Base-by-base conservation (phyloP, 2,797 vertebrate species). In the Tiaroga cobitis region DNA sequence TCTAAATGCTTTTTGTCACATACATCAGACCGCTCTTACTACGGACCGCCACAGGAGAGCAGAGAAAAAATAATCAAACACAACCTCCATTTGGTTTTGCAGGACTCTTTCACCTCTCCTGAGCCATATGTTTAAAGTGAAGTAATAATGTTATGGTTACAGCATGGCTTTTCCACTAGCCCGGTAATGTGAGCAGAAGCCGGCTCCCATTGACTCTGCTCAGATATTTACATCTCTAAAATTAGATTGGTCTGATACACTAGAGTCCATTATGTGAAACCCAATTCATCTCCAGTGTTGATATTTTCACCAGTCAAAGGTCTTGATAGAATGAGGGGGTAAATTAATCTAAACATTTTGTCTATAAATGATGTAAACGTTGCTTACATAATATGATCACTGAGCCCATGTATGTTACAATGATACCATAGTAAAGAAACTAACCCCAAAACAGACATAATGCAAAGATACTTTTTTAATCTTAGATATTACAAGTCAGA, bases 121-220 rank as follows among this genome's bases (percentile, higher is more conserved):
- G 85, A 90, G 84, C 79, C 87, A 80, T 90, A 91, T 94, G 93
- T 94, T 94, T 94, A 88, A 90, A 93, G 88, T 89, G 76, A 83
- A 90, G 91, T 91, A 91, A 93, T 92, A 92, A 94, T 94, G 91
- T 94, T 92, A 90, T 92, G 92, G 92, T 94, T 93, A 93, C 87
- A 90, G 89, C 89, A 89, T 85, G 87, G 82, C 82, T 87, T 87
- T 81, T 91, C 85, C 84, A 89, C 89, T 89, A 87, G 84, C 61
- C 89, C 29, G 67, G 88, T 89, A 93, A 92, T 82, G 32, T 84
- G 89, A 92, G 89, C 74, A 91, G 84, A 88, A 65, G 81, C 78
- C 90, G 86, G 90, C 88, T 75, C 16, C 56, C 49, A 67, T 79
- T 69, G 80, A 77, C 74, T 77, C 78, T 51, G 37, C 46, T 72